phyloP scores from a whole-genome alignment of 2,888 invertebrate species.

The Drosophila cognata region DNA sequence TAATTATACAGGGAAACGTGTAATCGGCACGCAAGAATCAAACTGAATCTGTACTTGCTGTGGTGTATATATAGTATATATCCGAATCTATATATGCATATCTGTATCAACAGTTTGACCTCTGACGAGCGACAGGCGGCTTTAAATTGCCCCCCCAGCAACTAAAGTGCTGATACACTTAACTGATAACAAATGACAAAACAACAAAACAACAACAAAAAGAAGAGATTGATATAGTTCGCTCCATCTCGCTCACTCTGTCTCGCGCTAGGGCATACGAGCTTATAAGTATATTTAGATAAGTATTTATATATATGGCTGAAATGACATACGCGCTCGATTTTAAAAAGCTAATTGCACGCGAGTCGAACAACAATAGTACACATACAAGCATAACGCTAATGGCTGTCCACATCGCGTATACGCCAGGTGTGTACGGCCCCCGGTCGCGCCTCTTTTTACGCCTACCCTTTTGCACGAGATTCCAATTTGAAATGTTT shows the following conservation, averaged over 20 bases:
- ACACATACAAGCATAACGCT: slow-evolving; percentile 5
- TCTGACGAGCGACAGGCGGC: slow-evolving; percentile 43
- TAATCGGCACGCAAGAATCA: slow-evolving; percentile 34
- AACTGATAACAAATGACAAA: slow-evolving; percentile 50
- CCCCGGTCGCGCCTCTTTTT: not conserved
- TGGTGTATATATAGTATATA: not conserved
- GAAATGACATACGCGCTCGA: slow-evolving; percentile 54
- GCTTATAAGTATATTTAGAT: slow-evolving; percentile 33
- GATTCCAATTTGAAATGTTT: slow-evolving; percentile 59
- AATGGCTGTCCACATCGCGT: slow-evolving; percentile 23
- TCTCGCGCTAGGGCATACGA: slow-evolving; percentile 1
- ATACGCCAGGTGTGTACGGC: slow-evolving; percentile 31
- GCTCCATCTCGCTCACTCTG: slow-evolving; percentile 14
- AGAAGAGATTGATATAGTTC: not conserved
- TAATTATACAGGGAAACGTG: slow-evolving; percentile 27
- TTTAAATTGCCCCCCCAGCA: slow-evolving; percentile 52
- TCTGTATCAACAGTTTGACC: slow-evolving; percentile 51
- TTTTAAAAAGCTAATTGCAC: slow-evolving; percentile 71
- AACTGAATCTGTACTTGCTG: not conserved
- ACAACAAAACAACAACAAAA: slow-evolving; percentile 3
- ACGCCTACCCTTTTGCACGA: slow-evolving; percentile 41
- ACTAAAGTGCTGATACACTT: slow-evolving; percentile 69
- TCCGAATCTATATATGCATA: slow-evolving; percentile 29
- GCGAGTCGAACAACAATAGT: slow-evolving; percentile 38
- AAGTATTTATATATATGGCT: slow-evolving; percentile 53